Percentiles rank a stretch among this genome's conserved stretches.
Evolutionary conservation across 1,140 invertebrate species (phyloP).

Genomic region (Elymnias hypermnestra): DNA sequence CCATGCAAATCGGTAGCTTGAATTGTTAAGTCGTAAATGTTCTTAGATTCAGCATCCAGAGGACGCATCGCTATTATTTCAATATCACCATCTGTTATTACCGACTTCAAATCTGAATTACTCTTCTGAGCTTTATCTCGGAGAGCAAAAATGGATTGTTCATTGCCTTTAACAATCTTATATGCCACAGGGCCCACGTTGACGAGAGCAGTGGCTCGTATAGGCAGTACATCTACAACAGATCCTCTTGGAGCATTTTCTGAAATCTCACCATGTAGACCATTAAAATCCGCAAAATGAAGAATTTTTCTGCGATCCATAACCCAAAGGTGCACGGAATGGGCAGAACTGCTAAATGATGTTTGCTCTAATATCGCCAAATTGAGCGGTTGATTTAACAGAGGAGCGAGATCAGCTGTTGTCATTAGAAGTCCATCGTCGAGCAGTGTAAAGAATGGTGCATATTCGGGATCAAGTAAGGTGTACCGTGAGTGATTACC

Average conservation of each 20-base stretch:
- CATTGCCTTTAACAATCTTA: slow-evolving; percentile 85
- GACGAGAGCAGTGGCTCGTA: slow-evolving; percentile 77
- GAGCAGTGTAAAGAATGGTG: slow-evolving; percentile 90
- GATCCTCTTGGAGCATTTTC: slow-evolving; percentile 86
- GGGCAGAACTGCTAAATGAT: slow-evolving; percentile 85
- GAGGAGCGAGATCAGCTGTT: slow-evolving; percentile 86
- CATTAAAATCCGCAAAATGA: slow-evolving; percentile 80
- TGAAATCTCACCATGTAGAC: slow-evolving; percentile 81
- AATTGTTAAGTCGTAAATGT: slow-evolving; percentile 83
- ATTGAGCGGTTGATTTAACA: slow-evolving; percentile 88
- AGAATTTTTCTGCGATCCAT: slow-evolving; percentile 88
- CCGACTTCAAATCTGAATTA: slow-evolving; percentile 77
- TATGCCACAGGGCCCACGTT: slow-evolving; percentile 83
- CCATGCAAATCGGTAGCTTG: slow-evolving; percentile 85
- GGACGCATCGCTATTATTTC: slow-evolving; percentile 83
- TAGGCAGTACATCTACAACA: slow-evolving; percentile 80
- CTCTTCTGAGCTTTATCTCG: slow-evolving; percentile 77
- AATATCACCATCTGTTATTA: slow-evolving; percentile 78
- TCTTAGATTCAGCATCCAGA: slow-evolving; percentile 84
- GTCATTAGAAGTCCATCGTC: slow-evolving; percentile 93
- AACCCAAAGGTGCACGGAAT: slow-evolving; percentile 88
- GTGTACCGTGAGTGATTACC: slow-evolving; percentile 79
- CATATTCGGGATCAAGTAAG: slow-evolving; percentile 85
- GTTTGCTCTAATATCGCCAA: slow-evolving; percentile 88
- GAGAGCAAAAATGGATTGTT: slow-evolving; percentile 82